These are phyloP conservation scores for Bothrops jararaca DNA, from an alignment of 2,113 vertebrate species.

Conservation along the genomic window DNA sequence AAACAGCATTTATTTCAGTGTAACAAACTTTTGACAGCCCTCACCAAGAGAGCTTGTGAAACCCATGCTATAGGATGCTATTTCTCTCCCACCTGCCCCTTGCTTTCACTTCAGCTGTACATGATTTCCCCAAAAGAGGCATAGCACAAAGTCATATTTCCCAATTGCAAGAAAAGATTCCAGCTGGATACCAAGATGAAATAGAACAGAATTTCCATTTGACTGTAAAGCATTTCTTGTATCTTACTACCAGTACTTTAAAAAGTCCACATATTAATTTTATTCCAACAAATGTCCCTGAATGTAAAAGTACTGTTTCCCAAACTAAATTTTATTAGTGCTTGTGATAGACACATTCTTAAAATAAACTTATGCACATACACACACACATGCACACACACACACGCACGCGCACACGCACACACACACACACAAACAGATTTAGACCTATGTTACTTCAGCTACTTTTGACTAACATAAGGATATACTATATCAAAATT, in stretches of 20 bases:
- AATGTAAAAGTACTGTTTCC: not conserved
- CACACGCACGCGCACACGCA: rapidly evolving
- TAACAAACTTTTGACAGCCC: constrained; percentile 75
- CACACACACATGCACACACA: too few relatives aligned
- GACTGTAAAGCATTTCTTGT: not conserved
- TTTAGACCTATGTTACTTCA: not conserved
- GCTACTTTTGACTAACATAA: not conserved
- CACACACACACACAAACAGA: not conserved
- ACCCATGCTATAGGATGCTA: constrained; percentile 42
- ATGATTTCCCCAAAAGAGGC: constrained; percentile 35
- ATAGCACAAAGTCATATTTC: constrained; percentile 34
- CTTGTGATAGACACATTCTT: not conserved
- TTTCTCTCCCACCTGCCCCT: constrained; percentile 18
- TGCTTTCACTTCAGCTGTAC: constrained; percentile 44
- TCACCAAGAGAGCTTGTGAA: constrained; percentile 67
- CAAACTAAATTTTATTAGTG: rapidly evolving
- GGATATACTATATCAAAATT: not conserved
- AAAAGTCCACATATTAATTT: not conserved
- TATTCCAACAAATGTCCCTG: not conserved
- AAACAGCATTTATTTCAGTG: constrained; percentile 72
- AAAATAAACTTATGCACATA: rapidly evolving
- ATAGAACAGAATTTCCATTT: constrained; percentile 16
- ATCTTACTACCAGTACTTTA: not conserved
- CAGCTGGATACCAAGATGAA: not conserved
- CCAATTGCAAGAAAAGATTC: constrained; percentile 24